Evolutionary conservation across 2,888 invertebrate genomes (phyloP), one percentile per base, ranked within the genome.

Genomic region (Aricia artaxerxes): DNA sequence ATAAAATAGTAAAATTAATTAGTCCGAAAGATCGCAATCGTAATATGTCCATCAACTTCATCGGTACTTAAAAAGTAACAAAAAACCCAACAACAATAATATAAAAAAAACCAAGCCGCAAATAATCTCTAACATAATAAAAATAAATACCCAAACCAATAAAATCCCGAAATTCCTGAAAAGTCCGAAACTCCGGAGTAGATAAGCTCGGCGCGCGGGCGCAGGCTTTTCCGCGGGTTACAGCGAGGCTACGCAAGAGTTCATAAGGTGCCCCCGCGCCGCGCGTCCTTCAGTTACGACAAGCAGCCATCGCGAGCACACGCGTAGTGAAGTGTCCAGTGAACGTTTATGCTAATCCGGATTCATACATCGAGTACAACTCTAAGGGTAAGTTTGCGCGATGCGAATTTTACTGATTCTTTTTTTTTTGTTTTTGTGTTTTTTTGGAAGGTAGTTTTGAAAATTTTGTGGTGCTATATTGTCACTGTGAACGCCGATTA

Each of bases 291-390:
- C 91, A 94, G 94, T 94, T 84, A 87, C 87, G 88, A 86, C 89
- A 86, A 88, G 90, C 92, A 89, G 87, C 88, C 88, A 90, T 90
- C 88, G 86, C 89, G 91, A 88, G 88, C 89, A 89, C 90, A 91
- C 93, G 91, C 87, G 87, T 88, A 88, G 53, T 53, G 76, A 69
- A 69, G 69, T 69, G 69, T 31, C 75, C 49, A 44, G 9, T 49
- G 90, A 90, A 92, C 92, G 92, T 94, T 93, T 91, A 92, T 93
- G 91, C 92, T 89, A 92, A 93, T 92, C 92, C 93, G 94, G 93
- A 93, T 92, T 90, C 90, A 90, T 85, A 88, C 88, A 90, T 91
- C 88, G 87, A 85, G 84, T 85, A 84, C 87, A 86, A 89, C 88
- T 85, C 84, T 86, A 86, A 86, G 90, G 93, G 94, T 94, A 83